These are phyloP conservation scores for Lutraria rhynchaena DNA, from an alignment of 1,140 invertebrate genomes.

Conservation along the genomic window DNA sequence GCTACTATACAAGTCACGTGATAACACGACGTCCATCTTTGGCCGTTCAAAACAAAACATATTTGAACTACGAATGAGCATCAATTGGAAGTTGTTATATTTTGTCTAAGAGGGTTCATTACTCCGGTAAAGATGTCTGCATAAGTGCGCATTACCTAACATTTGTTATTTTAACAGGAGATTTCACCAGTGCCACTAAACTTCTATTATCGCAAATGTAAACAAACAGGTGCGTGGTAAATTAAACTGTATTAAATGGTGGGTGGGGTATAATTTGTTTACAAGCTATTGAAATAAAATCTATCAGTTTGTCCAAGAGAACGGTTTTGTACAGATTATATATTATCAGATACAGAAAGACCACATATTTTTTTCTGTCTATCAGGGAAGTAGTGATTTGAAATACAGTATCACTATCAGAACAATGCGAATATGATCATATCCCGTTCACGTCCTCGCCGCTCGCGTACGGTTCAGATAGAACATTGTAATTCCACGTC, in stretches of 20 bases:
- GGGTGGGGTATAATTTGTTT: conserved; percentile 31
- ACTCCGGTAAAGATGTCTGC: neutral
- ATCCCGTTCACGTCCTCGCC: too few species aligned
- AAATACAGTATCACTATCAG: too few species aligned
- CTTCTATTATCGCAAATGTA: conserved; percentile 31
- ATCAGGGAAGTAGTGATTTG: too few species aligned
- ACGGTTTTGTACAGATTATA: too few species aligned
- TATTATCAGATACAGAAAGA: too few species aligned
- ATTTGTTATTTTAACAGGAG: conserved; percentile 7
- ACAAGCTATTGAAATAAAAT: neutral
- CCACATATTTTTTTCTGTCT: too few species aligned
- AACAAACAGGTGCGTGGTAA: conserved; percentile 40
- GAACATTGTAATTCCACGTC: too few species aligned
- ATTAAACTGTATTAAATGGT: conserved; percentile 12
- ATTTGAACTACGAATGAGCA: conserved; percentile 1
- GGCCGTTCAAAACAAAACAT: conserved; percentile 56
- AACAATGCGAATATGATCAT: too few species aligned
- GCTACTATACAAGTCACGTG: neutral
- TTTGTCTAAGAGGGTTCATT: neutral
- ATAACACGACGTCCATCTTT: conserved; percentile 55
- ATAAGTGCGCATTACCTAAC: neutral
- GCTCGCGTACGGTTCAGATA: too few species aligned
- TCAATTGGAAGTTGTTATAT: conserved; percentile 1
- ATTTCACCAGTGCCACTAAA: neutral
- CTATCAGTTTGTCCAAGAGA: too few species aligned